Conservation (phyloP, 2,888 invertebrate species). For the Drosophila melanosoma region DNA sequence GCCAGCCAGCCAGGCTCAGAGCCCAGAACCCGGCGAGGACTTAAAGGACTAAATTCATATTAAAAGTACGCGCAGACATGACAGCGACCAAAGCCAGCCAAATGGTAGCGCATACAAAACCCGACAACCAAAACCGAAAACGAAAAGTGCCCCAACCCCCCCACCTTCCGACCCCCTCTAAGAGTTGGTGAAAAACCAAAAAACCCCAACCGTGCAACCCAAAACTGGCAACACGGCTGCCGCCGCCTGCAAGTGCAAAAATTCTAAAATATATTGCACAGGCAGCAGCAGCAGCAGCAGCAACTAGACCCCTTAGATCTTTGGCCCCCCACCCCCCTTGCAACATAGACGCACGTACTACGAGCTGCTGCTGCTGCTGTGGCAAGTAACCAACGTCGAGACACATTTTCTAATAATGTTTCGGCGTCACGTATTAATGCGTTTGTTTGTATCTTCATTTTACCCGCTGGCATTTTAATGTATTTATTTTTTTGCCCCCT, state of each 20-base stretch:
- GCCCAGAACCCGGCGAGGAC: conserved; percentile 55
- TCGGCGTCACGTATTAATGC: conserved; percentile 83
- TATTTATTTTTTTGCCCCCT: conserved; percentile 68
- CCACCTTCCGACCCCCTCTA: too few species aligned
- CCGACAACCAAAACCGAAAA: conserved; percentile 40
- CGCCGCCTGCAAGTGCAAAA: conserved; percentile 56
- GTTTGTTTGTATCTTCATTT: conserved; percentile 84
- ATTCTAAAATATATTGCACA: conserved; percentile 76
- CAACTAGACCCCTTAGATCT: conserved; percentile 17
- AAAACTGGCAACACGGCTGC: conserved; percentile 5
- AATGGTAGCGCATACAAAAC: conserved; percentile 36
- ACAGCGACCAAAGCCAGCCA: conserved; percentile 59
- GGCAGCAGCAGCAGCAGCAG: conserved; percentile 20
- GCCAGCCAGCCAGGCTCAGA: conserved; percentile 33
- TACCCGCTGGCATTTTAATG: conserved; percentile 83
- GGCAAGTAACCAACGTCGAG: conserved; percentile 74
- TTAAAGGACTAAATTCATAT: conserved; percentile 81
- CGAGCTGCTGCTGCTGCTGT: conserved; percentile 11
- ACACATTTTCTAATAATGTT: conserved; percentile 81
- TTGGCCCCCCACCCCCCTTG: background rate
- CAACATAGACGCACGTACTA: conserved; percentile 69
- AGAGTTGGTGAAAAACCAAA: background rate
- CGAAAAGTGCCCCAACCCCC: background rate
- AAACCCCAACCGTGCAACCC: conserved; percentile 12
- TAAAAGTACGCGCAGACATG: conserved; percentile 78